Evolutionary conservation across 30 jellyfish, hydroid and myxozoan species (phyloP).

Genomic region (Nemopilema nomurai): DNA sequence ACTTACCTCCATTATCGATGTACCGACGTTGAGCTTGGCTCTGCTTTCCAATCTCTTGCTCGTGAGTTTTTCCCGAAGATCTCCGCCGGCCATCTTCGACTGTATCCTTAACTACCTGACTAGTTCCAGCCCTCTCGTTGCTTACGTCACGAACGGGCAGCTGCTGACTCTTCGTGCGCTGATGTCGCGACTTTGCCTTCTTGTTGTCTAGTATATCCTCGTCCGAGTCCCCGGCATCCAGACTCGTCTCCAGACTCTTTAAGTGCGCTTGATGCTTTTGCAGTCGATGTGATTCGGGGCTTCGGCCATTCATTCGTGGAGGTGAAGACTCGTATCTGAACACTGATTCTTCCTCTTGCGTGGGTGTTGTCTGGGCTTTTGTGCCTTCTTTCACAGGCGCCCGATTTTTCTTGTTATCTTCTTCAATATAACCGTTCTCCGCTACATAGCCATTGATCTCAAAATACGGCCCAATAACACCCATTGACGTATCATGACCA

Average conservation of each 20-base stretch:
- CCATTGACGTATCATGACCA: conserved; percentile 12
- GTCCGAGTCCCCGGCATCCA: conserved; percentile 28
- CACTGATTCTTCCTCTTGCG: neutral
- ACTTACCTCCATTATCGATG: conserved; percentile 3
- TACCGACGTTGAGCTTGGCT: neutral
- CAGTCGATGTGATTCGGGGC: conserved; percentile 36
- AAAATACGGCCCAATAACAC: neutral
- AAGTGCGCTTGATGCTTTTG: conserved; percentile 37
- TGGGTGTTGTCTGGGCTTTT: neutral
- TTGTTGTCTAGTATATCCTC: conserved; percentile 40
- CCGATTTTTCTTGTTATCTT: neutral
- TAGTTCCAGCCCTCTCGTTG: neutral
- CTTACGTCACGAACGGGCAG: neutral
- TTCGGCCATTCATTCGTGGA: neutral
- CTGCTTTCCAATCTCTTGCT: neutral
- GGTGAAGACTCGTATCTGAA: neutral
- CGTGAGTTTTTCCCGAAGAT: neutral
- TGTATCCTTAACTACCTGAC: neutral
- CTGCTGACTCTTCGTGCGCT: neutral
- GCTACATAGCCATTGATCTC: neutral
- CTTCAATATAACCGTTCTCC: conserved; percentile 1
- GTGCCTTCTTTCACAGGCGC: neutral
- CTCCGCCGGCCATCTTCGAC: neutral
- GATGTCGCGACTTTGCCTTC: conserved; percentile 8
- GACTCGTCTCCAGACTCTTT: conserved; percentile 26